These are phyloP conservation scores for Siniperca undulata DNA, from an alignment of 2,797 vertebrate genomes.

Conservation along the genomic window DNA sequence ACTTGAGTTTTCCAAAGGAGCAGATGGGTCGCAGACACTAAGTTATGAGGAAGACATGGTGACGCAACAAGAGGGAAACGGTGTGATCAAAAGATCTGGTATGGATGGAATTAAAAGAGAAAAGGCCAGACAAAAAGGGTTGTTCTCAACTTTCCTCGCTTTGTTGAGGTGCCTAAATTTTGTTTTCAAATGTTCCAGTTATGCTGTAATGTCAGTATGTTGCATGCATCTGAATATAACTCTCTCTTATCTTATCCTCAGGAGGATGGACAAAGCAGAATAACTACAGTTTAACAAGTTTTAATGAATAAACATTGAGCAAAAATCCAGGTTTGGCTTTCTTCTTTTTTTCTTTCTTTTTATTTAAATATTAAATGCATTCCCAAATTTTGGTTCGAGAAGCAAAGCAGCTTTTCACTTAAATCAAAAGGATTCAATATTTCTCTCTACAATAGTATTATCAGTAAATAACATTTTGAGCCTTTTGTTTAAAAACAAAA, in stretches of 20 bases:
- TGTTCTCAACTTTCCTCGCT: slow-evolving; percentile 62
- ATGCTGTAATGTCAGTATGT: neutral
- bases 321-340: neutral
- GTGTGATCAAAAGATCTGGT: neutral
- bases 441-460: neutral
- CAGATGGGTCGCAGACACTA: slow-evolving; percentile 64
- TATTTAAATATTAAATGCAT: neutral
- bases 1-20: slow-evolving; percentile 60
- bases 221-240: neutral
- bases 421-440: neutral
- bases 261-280: slow-evolving; percentile 66
- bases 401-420: neutral
- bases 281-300: slow-evolving; percentile 23
- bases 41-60: slow-evolving; percentile 77
- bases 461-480: neutral
- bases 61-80: neutral
- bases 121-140: neutral
- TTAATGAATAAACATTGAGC: slow-evolving; percentile 40
- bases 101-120: neutral
- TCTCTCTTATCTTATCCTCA: slow-evolving; percentile 26
- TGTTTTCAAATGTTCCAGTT: neutral
- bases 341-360: neutral
- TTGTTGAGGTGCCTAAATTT: slow-evolving; percentile 64
- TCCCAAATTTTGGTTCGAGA: neutral
- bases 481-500: too few relatives aligned